Conservation (phyloP, 2,888 invertebrate species). For the Pardosa pseudoannulata region DNA sequence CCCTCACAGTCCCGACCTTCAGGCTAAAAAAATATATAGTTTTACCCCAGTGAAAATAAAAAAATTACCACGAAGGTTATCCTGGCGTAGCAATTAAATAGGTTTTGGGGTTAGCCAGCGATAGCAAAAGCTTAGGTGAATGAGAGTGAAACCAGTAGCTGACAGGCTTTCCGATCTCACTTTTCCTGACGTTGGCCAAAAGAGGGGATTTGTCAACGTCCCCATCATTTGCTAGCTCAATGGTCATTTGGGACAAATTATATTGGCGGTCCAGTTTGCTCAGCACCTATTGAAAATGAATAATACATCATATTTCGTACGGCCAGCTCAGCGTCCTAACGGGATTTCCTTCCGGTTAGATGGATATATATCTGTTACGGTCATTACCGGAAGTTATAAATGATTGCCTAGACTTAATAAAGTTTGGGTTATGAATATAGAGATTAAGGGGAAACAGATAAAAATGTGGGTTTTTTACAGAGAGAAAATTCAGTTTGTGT, state of each 20-base stretch:
- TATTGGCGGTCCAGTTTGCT: slow-evolving; percentile 9
- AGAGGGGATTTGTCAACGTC: neutral
- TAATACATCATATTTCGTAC: slow-evolving; percentile 7
- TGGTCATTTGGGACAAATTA: slow-evolving; percentile 10
- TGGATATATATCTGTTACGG: neutral
- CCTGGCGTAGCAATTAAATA: neutral
- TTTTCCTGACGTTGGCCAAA: neutral
- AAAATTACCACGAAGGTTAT: slow-evolving; percentile 8
- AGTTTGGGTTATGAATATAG: neutral
- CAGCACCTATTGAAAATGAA: slow-evolving; percentile 5
- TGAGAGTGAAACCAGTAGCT: neutral
- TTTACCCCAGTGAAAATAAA: neutral
- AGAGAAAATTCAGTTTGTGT: too few species aligned
- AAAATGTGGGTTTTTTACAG: too few species aligned
- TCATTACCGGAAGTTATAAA: neutral
- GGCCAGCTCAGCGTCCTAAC: neutral
- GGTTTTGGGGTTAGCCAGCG: slow-evolving; percentile 2
- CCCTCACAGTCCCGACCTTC: neutral
- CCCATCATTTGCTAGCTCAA: slow-evolving; percentile 1
- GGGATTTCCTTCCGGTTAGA: slow-evolving; percentile 5
- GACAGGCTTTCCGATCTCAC: neutral
- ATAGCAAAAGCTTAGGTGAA: neutral
- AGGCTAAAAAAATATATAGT: neutral
- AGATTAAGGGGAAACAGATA: too few species aligned
- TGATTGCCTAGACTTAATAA: neutral